Evolutionary conservation across 2,888 invertebrate species (phyloP).

Genomic region (Fragum whitleyi): DNA sequence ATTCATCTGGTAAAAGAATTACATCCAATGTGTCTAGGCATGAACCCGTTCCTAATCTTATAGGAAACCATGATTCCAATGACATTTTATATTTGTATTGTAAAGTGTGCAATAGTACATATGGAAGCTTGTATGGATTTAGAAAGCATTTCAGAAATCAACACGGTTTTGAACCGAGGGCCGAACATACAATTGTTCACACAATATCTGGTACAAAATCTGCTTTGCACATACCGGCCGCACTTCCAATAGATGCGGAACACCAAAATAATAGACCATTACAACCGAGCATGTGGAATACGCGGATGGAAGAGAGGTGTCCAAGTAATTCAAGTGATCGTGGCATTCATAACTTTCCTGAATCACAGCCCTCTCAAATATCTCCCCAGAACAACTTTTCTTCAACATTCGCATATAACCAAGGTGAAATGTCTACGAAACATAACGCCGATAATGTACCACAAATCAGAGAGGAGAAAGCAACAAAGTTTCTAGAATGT

Average conservation of each 20-base stretch:
- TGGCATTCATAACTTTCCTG: background rate
- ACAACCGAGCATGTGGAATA: background rate
- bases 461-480: slow-evolving; percentile 22
- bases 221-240: slow-evolving; percentile 59
- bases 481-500: slow-evolving; percentile 76
- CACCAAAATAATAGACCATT: background rate
- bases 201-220: slow-evolving; percentile 82
- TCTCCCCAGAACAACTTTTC: background rate
- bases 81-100: slow-evolving; percentile 83
- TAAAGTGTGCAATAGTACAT: slow-evolving; percentile 80
- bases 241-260: background rate
- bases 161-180: slow-evolving; percentile 83
- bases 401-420: background rate
- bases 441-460: background rate
- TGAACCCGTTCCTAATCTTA: slow-evolving; percentile 81
- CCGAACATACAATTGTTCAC: slow-evolving; percentile 82
- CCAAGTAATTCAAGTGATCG: background rate
- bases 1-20: slow-evolving; percentile 40
- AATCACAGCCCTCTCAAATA: background rate
- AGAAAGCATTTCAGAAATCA: slow-evolving; percentile 83
- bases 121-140: slow-evolving; percentile 83
- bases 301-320: background rate
- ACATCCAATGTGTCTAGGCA: slow-evolving; percentile 76
- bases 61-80: slow-evolving; percentile 80
- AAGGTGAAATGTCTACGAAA: background rate